Base-by-base conservation (phyloP, 2,888 invertebrate species). In the Xylota segnis region DNA sequence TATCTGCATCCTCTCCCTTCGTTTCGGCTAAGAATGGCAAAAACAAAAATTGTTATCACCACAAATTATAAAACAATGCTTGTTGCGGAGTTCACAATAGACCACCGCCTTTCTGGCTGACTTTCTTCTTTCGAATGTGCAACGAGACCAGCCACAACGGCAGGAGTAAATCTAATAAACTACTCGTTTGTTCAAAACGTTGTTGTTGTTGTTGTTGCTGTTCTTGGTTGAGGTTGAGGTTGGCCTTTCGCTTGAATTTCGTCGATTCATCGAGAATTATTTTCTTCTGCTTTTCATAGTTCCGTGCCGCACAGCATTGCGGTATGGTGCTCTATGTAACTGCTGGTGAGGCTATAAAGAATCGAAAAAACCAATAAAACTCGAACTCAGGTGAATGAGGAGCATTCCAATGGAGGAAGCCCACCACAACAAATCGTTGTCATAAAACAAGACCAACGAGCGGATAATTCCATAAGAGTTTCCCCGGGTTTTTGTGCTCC, bases 371-470 rank as follows among this genome's bases (percentile, higher is more conserved):
- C 86, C 68, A 86, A 86, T 86, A 81, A 86, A 82, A 82, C 76
- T 77, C 72, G 43, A 77, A 86, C 82, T 86, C 82, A 82, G 72
- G 76, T 86, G 82, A 86, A 86, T 81, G 81, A 86, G 76, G 71
- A 86, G 79, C 84, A 86, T 86, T 81, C 83, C 84, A 65, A 66
- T 75, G 76, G 81, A 72, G 72, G 76, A 86, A 77, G 66, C 86
- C 82, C 76, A 86, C 79, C 82, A 77, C 82, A 82, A 82, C 86
- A 86, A 86, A 86, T 86, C 86, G 86, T 82, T 86, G 86, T 86
- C 86, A 86, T 86, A 86, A 86, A 82, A 82, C 76, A 82, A 86
- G 82, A 86, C 86, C 86, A 86, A 82, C 86, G 86, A 86, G 82
- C 86, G 82, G 81, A 82, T 81, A 82, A 82, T 86, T 82, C 86